A percentile compares a stretch with the other conserved stretches of the same genome.
Evolutionary conservation across 2,888 invertebrate species (phyloP).

Genomic region (Eupithecia insigniata): DNA sequence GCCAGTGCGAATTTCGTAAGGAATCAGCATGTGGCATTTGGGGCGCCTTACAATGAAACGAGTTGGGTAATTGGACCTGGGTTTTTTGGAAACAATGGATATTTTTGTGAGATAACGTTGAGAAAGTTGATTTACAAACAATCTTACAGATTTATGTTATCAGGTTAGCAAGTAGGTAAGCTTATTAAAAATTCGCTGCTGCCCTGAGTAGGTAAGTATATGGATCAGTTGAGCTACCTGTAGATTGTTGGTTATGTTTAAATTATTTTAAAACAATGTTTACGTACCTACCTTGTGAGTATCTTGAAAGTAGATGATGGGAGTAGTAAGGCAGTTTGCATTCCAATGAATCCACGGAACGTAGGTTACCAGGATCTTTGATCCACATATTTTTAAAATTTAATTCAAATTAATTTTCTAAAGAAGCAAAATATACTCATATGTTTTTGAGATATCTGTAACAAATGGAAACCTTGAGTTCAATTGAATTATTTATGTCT

Average conservation of each 20-base stretch:
- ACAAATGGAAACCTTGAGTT: too few species aligned
- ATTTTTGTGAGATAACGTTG: slow-evolving; percentile 16
- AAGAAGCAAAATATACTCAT: too few species aligned
- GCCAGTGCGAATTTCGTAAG: slow-evolving; percentile 74
- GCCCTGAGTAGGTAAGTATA: too few species aligned
- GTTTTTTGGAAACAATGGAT: slow-evolving; percentile 32
- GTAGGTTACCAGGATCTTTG: too few species aligned
- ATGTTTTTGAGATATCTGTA: too few species aligned
- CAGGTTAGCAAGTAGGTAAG: not conserved
- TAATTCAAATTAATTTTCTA: not conserved
- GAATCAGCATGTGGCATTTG: slow-evolving; percentile 65
- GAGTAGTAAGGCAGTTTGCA: too few species aligned
- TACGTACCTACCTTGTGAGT: not conserved
- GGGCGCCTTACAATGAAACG: slow-evolving; percentile 51
- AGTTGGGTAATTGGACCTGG: slow-evolving; percentile 39
- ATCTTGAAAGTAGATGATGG: not conserved
- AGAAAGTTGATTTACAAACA: slow-evolving; percentile 16
- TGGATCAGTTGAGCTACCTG: too few species aligned
- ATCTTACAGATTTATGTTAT: not conserved
- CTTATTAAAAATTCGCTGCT: too few species aligned
- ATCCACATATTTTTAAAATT: not conserved
- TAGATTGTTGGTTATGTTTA: too few species aligned
- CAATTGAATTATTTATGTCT: too few species aligned
- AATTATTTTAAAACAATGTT: not conserved
- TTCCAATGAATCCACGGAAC: too few species aligned